Evolutionary conservation across 2,113 vertebrate species (phyloP), one percentile per base, ranked within the genome.

Genomic region (Anser brachyrhynchus): DNA sequence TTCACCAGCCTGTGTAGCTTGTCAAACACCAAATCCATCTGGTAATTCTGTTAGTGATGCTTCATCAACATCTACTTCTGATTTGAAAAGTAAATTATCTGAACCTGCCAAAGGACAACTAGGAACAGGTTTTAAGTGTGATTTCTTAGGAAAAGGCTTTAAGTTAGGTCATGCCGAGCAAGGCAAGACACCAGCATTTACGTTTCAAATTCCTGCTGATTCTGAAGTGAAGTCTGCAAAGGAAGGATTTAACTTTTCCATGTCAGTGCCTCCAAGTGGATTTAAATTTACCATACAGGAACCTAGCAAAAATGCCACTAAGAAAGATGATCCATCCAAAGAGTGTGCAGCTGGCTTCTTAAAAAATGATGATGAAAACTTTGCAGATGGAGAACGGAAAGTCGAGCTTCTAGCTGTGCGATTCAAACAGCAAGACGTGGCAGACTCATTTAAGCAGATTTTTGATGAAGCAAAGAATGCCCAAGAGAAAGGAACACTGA

Each of bases 241-340:
- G 94, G 97, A 98, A 71, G 97, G 97, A 28, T 99, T 99, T 96
- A 98, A 96, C 58, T 99, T 99, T 97, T 97, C 98, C 76, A 96
- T 98, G 95, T 97, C 98, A 52, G 28, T 74, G 9, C 90, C 98
- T 92, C 13, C 96, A 74, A 95, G 84, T 49, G 98, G 98, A 19
- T 99, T 99, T 96, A 99, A 99, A 90, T 99, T 99, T 98, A 99
- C 99, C 35, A 98, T 98, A 97, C 97, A 98, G 73, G 99, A 99
- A 4, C 19, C 97, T 31, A 93, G 33, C 88, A 97, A 98, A 80
- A 98, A 97, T 94, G 69, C 76, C 39, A 18, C 79, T 61, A 97
- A 96, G 41, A 87, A 89, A 73, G 95, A 96, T 62, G 96, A 97
- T 22, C 59, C 80, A 20, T 73, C 92, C 41, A 94, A 97, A 90